Base-by-base conservation (phyloP, 2,888 invertebrate genomes). In the Euplexia lucipara region DNA sequence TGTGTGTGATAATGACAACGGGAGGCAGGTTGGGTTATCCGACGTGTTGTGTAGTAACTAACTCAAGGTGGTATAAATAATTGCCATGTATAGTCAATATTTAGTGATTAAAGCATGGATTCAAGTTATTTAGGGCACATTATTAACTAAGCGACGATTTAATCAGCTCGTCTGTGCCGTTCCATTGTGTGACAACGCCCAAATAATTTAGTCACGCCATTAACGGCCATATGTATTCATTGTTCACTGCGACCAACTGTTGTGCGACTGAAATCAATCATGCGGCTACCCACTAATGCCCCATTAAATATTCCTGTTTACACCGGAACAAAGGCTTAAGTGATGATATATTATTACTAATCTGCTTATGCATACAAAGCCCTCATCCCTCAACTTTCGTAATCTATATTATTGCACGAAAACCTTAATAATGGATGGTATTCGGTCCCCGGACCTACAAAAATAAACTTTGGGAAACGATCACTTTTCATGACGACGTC, bases 381-480 rank as follows among this genome's bases (percentile, higher is more conserved):
- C 44, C 35, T 32, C 45, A 49, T 60, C 58, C 42, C 22, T 39
- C 45, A 59, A 59, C 54, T 56, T 61, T 52, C 20, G 45, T 62
- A 54, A 63, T 73, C 64, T 70, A 59, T 62, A 49, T 74, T 56
- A 56, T 64, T 79, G 22, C 67, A 58, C 10, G 44, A 61, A 47
- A 63, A 20, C 47, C 44, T 49, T 56, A 35, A 63, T 70, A 68
- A 73, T 22, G 34, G 54, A 56, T 49, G 51, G 60, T 48, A 44
- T 30, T 22, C 44, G 51, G n/a, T 59, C 42, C 53, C 52, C 44
- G 39, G 37, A 35, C 30, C 54, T 68, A 48, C 54, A 63, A 68
- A 75, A 79, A 66, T 74, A 76, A 52, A 44, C 44, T 68, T 65
- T 58, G 20, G 42, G 59, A 58, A 69, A 75, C 59, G 63, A 61